Base-by-base conservation (phyloP, 1,140 invertebrate species). In the Meloidogyne floridensis region DNA sequence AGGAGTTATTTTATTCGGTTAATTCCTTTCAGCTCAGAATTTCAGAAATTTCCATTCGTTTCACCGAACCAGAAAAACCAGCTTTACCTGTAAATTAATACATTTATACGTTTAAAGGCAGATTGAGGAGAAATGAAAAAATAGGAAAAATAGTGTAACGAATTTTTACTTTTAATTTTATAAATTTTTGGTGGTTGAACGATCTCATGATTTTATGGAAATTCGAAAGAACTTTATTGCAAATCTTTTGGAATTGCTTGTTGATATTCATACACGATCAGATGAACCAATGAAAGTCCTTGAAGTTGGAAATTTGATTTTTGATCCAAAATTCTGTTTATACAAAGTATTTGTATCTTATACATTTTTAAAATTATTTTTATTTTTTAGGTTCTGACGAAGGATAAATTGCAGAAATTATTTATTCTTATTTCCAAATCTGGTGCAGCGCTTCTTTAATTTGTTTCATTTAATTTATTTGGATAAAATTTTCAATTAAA, bases 311-410 rank as follows among this genome's bases (percentile, higher is more conserved):
- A n/a, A 56, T 15, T 59, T 87, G 3, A 54, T 85, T 2, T 69
- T 87, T n/a, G 84, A 85, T 51, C 83, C 82, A n/a, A 18, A 10
- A 10, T 85, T 86, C 47, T 18, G 54, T 54, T n/a, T 85, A 42
- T 54, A 85, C 65, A 84, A 72, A 65, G 84, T 72, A n/a, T 43
- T 82, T 2, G 6, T 53, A 15, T 53, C 2, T n/a, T 15, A 9
- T 32, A 32, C 32, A 15, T 65, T 2, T 15, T 53, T 53, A 11
- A 11, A 32, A 56, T 9, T 76, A 3, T 32, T 7, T 42, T 54
- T 6, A 18, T 69, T 65, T 76, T 76, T 15, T 51, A 70, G 77
- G 6, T 53, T 54, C 43, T 79, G 77, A 51, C 59, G 13, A 82
- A 82, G 51, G 72, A 83, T 3, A 80, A 65, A 54, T 56, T 82